phyloP scores from a whole-genome alignment of 2,113 vertebrate species.

The Jacana jacana region DNA sequence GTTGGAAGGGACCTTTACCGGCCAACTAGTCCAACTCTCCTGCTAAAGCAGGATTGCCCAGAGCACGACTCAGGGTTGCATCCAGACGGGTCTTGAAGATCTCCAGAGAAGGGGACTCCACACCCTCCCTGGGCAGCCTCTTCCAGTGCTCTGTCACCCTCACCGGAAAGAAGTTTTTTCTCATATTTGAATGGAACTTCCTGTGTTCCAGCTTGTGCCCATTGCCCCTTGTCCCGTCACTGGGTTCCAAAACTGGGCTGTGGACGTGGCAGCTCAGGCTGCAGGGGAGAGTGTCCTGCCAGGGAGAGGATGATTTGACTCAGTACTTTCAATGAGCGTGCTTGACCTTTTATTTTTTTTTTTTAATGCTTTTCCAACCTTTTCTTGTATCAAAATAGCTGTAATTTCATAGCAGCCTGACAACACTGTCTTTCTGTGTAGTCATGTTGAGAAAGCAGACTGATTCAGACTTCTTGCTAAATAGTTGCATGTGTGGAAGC shows the following conservation, averaged over 20 bases:
- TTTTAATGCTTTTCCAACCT: background rate
- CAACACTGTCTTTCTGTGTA: background rate
- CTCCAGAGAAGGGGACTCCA: too few species aligned
- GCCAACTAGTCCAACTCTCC: too few species aligned
- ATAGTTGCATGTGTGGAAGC: background rate
- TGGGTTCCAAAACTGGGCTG: background rate
- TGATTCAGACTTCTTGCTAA: conserved; percentile 25
- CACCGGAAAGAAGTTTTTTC: too few species aligned
- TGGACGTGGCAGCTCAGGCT: background rate
- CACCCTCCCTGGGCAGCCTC: too few species aligned
- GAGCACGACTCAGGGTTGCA: too few species aligned
- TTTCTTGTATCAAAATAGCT: background rate
- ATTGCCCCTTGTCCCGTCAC: too few species aligned
- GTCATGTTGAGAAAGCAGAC: background rate
- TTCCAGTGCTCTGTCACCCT: too few species aligned
- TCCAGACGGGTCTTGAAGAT: too few species aligned
- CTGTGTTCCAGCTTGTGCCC: too few species aligned
- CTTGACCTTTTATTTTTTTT: background rate
- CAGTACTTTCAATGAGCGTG: background rate
- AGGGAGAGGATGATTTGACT: background rate
- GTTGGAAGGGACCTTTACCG: too few species aligned
- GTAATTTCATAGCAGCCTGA: background rate
- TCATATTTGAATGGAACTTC: too few species aligned
- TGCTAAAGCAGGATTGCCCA: too few species aligned
- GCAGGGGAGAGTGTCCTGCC: background rate